Evolutionary conservation across 2,888 invertebrate genomes (phyloP).

Genomic region (Lochmaea crataegi): DNA sequence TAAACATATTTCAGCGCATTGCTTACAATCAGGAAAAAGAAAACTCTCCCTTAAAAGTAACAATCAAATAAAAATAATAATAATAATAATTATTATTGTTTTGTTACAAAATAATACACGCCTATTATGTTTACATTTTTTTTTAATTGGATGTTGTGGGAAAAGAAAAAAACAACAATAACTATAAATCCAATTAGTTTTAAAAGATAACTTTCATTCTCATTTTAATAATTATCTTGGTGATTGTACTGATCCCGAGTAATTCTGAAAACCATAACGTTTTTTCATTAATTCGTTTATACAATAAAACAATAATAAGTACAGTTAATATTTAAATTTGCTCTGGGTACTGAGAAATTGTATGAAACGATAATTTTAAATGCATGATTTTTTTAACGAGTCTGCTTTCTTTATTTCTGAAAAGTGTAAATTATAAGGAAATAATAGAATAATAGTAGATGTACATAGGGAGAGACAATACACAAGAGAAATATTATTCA

Average conservation of each 20-base stretch:
- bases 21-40: neutral
- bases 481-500: no score
- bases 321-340: neutral
- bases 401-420: no score
- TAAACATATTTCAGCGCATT: no score
- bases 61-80: neutral
- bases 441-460: no score
- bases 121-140: no score
- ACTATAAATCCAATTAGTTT: neutral
- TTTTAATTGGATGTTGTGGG: neutral
- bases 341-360: no score
- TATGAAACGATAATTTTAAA: no score
- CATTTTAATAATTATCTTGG: neutral
- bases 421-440: no score
- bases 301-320: neutral
- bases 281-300: neutral
- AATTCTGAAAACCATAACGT: neutral
- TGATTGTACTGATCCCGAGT: neutral
- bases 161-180: neutral
- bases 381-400: no score
- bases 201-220: constrained; percentile 5
- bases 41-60: neutral
- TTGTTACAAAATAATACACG: neutral
- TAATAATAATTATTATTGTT: neutral
- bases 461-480: no score